Evolutionary conservation across 2,113 vertebrate genomes (phyloP), one percentile per base, ranked within the genome.

Genomic region (Tetraodon nigroviridis): DNA sequence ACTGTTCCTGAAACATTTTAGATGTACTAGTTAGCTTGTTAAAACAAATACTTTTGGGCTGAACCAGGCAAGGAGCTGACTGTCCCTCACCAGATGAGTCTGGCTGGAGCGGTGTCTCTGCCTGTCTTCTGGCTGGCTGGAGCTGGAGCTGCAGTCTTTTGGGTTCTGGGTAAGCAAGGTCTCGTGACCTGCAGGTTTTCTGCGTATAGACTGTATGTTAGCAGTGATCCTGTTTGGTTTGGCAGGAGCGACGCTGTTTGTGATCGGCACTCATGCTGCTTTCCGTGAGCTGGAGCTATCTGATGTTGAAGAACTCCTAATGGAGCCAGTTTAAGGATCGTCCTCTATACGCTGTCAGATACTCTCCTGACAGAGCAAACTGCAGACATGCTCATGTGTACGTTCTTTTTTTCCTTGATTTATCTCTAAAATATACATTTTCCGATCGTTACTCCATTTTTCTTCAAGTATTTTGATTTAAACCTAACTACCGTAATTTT

Each of bases 101-200:
- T 95, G 67, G 93, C 93, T 0, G 93, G 93, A 32, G 90, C 79
- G 0, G 56, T 95, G 19, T 93, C 93, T 56, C 91, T 96, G 11
- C 94, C 94, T 1, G 93, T 95, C 48, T 96, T 96, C 90, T 96
- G 94, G 94, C 80, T 96, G 67, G 94, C 94, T 0, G 94, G 94
- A 1, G 94, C 94, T 0, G 94, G 94, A 24, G 82, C 93, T 0
- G 93, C 93, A 0, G 93, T 95, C 56, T 96, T 96, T 85, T 96
- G 94, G 94, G 88, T 96, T 56, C 82, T 96, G 19, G 94, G 94
- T 96, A 70, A 92, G 91, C 72, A 40, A n/a, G 42, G 16, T 37
- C 32, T 11, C 32, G 11, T 37, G 29, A 32, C 6, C 29, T 32
- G 29, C 29, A 10, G 2, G 5, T 32, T 6, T 8, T 11, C 32